phyloP scores from a whole-genome alignment of 2,888 invertebrate species.

The Liopterus haemorrhoidalis region DNA sequence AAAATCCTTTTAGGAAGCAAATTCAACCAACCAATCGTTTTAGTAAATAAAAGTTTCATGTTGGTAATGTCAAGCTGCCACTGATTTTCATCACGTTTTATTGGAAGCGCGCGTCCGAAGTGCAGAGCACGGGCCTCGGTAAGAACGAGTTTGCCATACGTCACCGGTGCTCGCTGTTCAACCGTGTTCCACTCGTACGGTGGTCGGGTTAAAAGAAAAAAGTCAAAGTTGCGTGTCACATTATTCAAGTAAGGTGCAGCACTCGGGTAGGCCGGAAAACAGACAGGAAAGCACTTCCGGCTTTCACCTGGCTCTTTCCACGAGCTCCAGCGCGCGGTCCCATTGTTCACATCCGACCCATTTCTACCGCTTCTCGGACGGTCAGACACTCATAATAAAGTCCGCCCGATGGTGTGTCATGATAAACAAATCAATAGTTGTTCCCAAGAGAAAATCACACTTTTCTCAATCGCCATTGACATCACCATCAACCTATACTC shows the following conservation, averaged over 20 bases:
- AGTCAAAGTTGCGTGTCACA: slow-evolving; percentile 22
- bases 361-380: slow-evolving; percentile 6
- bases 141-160: too few species aligned
- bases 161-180: too few species aligned
- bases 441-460: too few species aligned
- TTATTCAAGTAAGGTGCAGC: slow-evolving; percentile 23
- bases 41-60: slow-evolving; percentile 24
- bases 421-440: slow-evolving; percentile 16
- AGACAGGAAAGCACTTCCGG: slow-evolving; percentile 20
- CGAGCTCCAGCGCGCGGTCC: slow-evolving; percentile 10
- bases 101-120: too few species aligned
- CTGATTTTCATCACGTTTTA: slow-evolving; percentile 25
- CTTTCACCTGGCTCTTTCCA: slow-evolving; percentile 19
- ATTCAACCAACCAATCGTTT: too few species aligned
- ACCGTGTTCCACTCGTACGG: too few species aligned
- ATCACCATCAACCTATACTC: too few species aligned
- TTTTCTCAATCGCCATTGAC: too few species aligned
- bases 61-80: slow-evolving; percentile 21
- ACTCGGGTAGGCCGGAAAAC: slow-evolving; percentile 9
- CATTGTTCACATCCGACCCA: too few species aligned
- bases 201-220: slow-evolving; percentile 23
- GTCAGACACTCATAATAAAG: slow-evolving; percentile 20
- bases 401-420: slow-evolving; percentile 14
- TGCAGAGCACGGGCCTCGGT: too few species aligned
- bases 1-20: too few species aligned